Base-by-base conservation (phyloP, 2,797 vertebrate genomes). In the Paratrypauchen microcephalus region DNA sequence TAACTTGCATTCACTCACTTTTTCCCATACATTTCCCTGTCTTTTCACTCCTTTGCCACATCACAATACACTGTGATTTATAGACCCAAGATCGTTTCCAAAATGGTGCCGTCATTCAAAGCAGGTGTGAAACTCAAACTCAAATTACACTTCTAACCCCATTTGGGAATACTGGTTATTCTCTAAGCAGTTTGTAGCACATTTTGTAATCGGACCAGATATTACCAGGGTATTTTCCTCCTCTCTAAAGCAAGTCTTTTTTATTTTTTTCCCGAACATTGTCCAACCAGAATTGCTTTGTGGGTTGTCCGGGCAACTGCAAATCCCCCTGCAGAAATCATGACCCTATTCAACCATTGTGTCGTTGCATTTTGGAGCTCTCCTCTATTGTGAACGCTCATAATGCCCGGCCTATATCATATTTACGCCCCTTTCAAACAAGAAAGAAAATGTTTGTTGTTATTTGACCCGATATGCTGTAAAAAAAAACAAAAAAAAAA, bases 251-350 rank as follows among this genome's bases (percentile, higher is more conserved):
- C 68, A 50, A 64, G 74, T 76, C 73, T 39, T 16, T 32, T 5
- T 32, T n/a, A n/a, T n/a, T n/a, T n/a, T n/a, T n/a, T n/a, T 12
- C 12, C 0, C 9, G 18, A 5, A 5, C 28, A 36, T 36, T n/a
- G 30, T 36, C 58, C 57, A 59, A 32, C 28, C 65, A 66, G 71
- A 75, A 82, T 81, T 84, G 87, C 90, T 91, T 93, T 94, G 89
- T 89, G 84, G 70, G 93, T 94, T 79, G 89, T 88, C 92, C 3
- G 59, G 91, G 93, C 85, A 93, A 94, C 92, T 71, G 81, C 85
- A 82, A 80, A 83, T 87, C 89, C 89, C 84, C 78, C 80, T 81
- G 87, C 84, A 88, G 83, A 88, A 87, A 88, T 87, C 81, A 82
- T 84, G 81, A 88, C 82, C 87, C 84, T 87, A n/a, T 88, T 85